A percentile compares a stretch with the other conserved stretches of the same genome.
Conservation (phyloP, 2,113 vertebrate genomes). For the Microtus pennsylvanicus region DNA sequence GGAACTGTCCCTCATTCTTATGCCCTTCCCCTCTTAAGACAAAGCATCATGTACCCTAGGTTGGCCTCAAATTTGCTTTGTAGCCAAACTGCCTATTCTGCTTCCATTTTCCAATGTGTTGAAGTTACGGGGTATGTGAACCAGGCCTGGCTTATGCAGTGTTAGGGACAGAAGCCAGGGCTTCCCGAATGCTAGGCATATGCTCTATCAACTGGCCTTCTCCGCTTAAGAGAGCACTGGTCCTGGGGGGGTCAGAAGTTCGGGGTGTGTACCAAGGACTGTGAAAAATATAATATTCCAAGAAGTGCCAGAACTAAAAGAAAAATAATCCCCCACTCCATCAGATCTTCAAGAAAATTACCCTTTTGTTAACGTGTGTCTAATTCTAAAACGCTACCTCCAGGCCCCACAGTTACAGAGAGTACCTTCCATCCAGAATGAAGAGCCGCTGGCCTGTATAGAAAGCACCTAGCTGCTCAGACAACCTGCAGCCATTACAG, state of each 20-base stretch:
- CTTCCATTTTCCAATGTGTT: background rate
- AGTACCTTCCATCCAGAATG: background rate
- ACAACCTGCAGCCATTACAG: background rate
- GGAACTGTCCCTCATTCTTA: conserved; percentile 8
- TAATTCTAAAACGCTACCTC: conserved; percentile 29
- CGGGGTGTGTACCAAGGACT: background rate
- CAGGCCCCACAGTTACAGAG: background rate
- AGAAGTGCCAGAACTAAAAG: background rate
- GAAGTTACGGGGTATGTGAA: background rate
- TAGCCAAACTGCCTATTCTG: background rate
- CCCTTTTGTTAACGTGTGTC: background rate
- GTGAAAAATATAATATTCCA: background rate
- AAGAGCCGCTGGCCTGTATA: background rate
- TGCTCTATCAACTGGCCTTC: background rate
- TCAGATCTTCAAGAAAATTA: conserved; percentile 21
- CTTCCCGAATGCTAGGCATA: background rate
- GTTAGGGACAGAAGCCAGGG: background rate
- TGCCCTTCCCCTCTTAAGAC: background rate
- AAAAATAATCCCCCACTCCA: background rate
- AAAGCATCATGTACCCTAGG: background rate
- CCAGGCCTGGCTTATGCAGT: background rate
- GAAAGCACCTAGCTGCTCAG: background rate
- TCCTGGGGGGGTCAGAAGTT: background rate
- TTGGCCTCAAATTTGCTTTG: background rate
- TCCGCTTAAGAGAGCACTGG: background rate